Conservation (phyloP, 1,140 invertebrate species). For the Physella acuta region DNA sequence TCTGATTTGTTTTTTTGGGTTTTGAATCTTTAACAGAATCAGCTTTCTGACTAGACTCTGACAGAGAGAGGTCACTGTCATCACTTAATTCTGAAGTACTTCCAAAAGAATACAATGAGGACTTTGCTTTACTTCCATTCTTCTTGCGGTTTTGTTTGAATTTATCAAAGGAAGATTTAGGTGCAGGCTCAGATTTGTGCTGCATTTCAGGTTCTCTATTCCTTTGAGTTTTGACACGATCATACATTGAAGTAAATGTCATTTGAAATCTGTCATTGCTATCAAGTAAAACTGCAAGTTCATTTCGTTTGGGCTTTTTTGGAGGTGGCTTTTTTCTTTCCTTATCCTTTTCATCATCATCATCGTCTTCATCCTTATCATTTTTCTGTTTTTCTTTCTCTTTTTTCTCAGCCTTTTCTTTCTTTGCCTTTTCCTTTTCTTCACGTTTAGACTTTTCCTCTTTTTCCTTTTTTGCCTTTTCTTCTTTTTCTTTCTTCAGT, state of each 20-base stretch:
- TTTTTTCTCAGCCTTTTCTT: background rate
- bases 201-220: conserved; percentile 17
- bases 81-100: conserved; percentile 25
- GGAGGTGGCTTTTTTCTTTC: conserved; percentile 16
- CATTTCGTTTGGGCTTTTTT: conserved; percentile 28
- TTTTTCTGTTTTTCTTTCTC: conserved; percentile 14
- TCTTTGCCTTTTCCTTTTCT: conserved; percentile 1
- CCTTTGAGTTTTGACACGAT: conserved; percentile 88
- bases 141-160: conserved; percentile 24
- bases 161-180: conserved; percentile 34
- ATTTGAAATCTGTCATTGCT: conserved; percentile 25
- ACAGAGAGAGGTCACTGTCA: conserved; percentile 15
- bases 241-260: conserved; percentile 93
- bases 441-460: conserved; percentile 13
- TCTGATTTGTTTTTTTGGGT: conserved; percentile 17
- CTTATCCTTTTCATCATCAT: conserved; percentile 16
- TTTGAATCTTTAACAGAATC: conserved; percentile 19
- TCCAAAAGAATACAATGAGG: conserved; percentile 20
- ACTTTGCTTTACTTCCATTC: conserved; percentile 31
- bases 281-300: conserved; percentile 23
- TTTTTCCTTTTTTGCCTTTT: conserved; percentile 12
- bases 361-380: conserved; percentile 3
- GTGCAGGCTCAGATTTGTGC: conserved; percentile 6
- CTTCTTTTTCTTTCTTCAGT: conserved; percentile 8
- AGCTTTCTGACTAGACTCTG: background rate